Evolutionary conservation across 1,140 invertebrate species (phyloP), one percentile per base, ranked within the genome.

Genomic region (Rhynchophorus ferrugineus): DNA sequence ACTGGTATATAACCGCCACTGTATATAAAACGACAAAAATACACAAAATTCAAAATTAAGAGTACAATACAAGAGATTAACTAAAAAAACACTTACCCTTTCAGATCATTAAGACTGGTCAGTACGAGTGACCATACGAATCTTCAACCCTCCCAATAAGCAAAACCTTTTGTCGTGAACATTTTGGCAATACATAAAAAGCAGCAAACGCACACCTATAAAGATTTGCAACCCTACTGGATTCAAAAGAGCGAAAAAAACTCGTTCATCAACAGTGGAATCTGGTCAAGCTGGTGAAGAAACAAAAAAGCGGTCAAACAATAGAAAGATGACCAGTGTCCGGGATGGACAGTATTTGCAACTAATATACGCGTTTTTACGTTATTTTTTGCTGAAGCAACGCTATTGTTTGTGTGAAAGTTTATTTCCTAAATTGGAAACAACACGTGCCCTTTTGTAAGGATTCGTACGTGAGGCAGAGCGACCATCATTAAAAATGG

Each of bases 151-250:
- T n/a, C 13, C 24, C 13, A 44, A n/a, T 33, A 22, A 33, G 20
- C n/a, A 42, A 19, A 19, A 14, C 17, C 22, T 34, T 52, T 52
- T 52, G 49, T 51, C 29, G 44, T 16, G 36, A 52, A 52, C 50
- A 6, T 45, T 59, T 59, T 57, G 45, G 58, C 58, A 59, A 57
- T 43, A 49, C 51, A 59, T 49, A 49, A 56, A 43, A 57, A 61
- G n/a, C 59, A 49, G 49, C 57, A 50, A 58, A 57, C 56, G 59
- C 57, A n/a, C n/a, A n/a, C n/a, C n/a, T n/a, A 46, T 41, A 14
- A 44, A 50, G 37, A 54, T 44, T 14, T 39, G 52, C 54, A 47
- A 47, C 58, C 58, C 58, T 51, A 54, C 37, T 49, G 13, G n/a
- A 5, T 5, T 38, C 37, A 37, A 33, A 21, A 44, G 35, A 54